phyloP scores from a whole-genome alignment of 2,113 vertebrate species.

The Cyphomyrus discorhynchus region DNA sequence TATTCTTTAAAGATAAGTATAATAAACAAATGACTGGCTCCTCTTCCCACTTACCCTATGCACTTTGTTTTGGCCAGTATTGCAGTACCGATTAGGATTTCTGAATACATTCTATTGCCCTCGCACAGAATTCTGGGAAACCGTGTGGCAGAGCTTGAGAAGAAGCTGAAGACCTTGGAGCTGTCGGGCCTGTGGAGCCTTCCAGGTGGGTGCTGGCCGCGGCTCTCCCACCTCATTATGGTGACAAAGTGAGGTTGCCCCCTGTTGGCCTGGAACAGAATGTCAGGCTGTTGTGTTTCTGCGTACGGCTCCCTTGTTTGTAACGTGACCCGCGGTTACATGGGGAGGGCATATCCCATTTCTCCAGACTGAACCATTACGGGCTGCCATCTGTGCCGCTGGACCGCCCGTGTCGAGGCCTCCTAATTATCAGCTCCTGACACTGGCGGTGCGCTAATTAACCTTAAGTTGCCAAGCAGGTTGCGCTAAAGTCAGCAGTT shows the following conservation, averaged over 20 bases:
- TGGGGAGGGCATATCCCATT: not conserved
- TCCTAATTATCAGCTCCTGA: not conserved
- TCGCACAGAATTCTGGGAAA: slow-evolving; percentile 82
- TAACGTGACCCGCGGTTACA: not conserved
- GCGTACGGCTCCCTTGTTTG: not conserved
- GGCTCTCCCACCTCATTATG: not conserved
- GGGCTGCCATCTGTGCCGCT: not conserved
- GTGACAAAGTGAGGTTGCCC: not conserved
- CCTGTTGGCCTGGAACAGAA: not conserved
- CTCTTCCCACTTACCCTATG: not conserved
- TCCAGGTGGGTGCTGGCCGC: slow-evolving; percentile 67
- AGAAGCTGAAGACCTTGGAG: slow-evolving; percentile 89
- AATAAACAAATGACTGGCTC: not conserved
- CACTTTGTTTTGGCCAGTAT: not conserved
- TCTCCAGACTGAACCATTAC: not conserved
- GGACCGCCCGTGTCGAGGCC: not conserved
- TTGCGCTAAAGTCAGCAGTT: not conserved
- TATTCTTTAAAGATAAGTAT: not conserved
- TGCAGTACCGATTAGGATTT: not conserved
- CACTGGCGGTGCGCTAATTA: not conserved
- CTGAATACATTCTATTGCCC: not conserved
- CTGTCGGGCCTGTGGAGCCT: slow-evolving; percentile 94
- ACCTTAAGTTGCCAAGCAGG: not conserved
- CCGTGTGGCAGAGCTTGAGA: slow-evolving; percentile 87
- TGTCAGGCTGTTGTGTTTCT: not conserved